Evolutionary conservation across 30 jellyfish, hydroid and myxozoan genomes (phyloP), one percentile per base, ranked within the genome.

Genomic region (Phacellophora camtschatica): DNA sequence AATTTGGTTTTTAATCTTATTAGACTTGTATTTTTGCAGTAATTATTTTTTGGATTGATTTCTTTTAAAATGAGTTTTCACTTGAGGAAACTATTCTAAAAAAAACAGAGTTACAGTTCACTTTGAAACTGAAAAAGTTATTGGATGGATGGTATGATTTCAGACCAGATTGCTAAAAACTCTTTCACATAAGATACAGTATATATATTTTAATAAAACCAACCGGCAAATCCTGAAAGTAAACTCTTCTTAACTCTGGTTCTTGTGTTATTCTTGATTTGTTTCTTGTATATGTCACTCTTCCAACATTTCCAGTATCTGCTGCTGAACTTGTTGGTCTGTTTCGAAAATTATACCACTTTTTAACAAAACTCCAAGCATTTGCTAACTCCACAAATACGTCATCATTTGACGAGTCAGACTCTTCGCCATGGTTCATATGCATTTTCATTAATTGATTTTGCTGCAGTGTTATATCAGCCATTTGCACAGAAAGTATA

Each of bases 141-240:
- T n/a, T n/a, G n/a, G n/a, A n/a, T n/a, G n/a, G n/a, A n/a, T n/a
- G n/a, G n/a, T n/a, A n/a, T n/a, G n/a, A n/a, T n/a, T n/a, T n/a
- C n/a, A n/a, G n/a, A n/a, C n/a, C n/a, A n/a, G n/a, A n/a, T n/a
- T n/a, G n/a, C n/a, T n/a, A n/a, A n/a, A n/a, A n/a, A n/a, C n/a
- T n/a, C n/a, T n/a, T n/a, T n/a, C n/a, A n/a, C n/a, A n/a, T n/a
- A n/a, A n/a, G n/a, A n/a, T n/a, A n/a, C n/a, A n/a, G n/a, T n/a
- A n/a, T n/a, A n/a, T n/a, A n/a, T n/a, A n/a, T n/a, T n/a, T n/a
- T n/a, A 64, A 30, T 10, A 4, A 4, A 12, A 80, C 91, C 32
- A 36, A 80, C 91, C 84, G 91, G 84, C 34, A 80, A 48, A 37
- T 65, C 82, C 3, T 65, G 83, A 80, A 80, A 80, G 27, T 10